Evolutionary conservation across 1,140 invertebrate species (phyloP).

Genomic region (Caenorhabditis inopinata): DNA sequence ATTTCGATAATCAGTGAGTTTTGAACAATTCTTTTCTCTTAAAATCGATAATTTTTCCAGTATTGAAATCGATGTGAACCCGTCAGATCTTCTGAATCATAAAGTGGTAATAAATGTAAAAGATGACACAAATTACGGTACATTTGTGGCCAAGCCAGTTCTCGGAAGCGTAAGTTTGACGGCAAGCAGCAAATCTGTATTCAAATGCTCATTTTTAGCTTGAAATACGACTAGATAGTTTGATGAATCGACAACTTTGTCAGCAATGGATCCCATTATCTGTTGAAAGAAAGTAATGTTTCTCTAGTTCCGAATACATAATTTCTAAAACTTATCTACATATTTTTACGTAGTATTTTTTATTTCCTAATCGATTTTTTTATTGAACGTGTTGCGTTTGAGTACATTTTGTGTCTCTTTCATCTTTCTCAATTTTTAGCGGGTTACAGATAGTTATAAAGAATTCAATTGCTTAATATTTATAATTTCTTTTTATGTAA

Average conservation of each 20-base stretch:
- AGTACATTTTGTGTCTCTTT: too few species aligned
- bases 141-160: constrained; percentile 53
- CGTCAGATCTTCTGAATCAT: constrained; percentile 55
- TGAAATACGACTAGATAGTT: constrained; percentile 33
- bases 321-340: too few species aligned
- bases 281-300: constrained; percentile 10
- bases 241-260: constrained; percentile 18
- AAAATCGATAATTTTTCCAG: constrained; percentile 47
- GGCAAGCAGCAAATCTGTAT: not conserved
- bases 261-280: constrained; percentile 40
- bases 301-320: not conserved
- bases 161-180: constrained; percentile 54
- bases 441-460: too few species aligned
- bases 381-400: too few species aligned
- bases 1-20: constrained; percentile 56
- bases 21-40: not conserved
- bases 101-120: constrained; percentile 57
- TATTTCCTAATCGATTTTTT: too few species aligned
- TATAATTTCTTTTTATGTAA: too few species aligned
- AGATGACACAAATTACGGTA: constrained; percentile 60
- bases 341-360: too few species aligned
- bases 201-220: constrained; percentile 20
- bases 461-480: too few species aligned
- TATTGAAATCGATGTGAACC: constrained; percentile 60
- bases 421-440: too few species aligned